Percentiles rank a stretch among this genome's conserved stretches.
phyloP scores from a whole-genome alignment of 2,888 invertebrate genomes.

The Diogma glabrata region DNA sequence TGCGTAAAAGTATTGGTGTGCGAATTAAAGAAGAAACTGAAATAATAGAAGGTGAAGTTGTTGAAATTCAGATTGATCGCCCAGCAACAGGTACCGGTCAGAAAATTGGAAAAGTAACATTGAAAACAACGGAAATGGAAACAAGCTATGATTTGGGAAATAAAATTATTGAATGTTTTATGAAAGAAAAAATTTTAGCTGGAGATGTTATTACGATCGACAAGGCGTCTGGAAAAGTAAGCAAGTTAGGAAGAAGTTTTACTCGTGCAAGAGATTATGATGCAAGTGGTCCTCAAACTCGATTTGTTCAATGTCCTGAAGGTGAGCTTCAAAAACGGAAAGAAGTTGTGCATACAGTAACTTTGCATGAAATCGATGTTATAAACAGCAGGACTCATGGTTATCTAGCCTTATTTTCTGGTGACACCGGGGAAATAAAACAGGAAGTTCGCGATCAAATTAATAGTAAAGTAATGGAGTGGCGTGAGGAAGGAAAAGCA shows the following conservation, averaged over 20 bases:
- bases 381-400: conserved; percentile 98
- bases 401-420: conserved; percentile 92
- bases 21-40: conserved; percentile 96
- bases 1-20: conserved; percentile 94
- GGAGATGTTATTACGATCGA: conserved; percentile 98
- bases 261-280: conserved; percentile 95
- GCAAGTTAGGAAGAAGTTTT: conserved; percentile 84
- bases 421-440: conserved; percentile 99
- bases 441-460: conserved; percentile 96
- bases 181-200: conserved; percentile 91
- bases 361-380: conserved; percentile 98
- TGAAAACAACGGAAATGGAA: conserved; percentile 99
- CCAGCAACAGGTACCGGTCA: conserved; percentile 79
- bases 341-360: conserved; percentile 95
- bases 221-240: conserved; percentile 93
- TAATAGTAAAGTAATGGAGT: conserved; percentile 92
- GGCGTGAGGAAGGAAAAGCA: conserved; percentile 99
- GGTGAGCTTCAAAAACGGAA: conserved; percentile 97
- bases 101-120: conserved; percentile 77
- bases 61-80: conserved; percentile 91
- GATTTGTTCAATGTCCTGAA: conserved; percentile 97
- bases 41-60: conserved; percentile 98
- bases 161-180: conserved; percentile 94
- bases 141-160: conserved; percentile 97
- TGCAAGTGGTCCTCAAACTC: conserved; percentile 77